Conservation (phyloP, 2,113 vertebrate genomes). For the Petaurus breviceps region DNA sequence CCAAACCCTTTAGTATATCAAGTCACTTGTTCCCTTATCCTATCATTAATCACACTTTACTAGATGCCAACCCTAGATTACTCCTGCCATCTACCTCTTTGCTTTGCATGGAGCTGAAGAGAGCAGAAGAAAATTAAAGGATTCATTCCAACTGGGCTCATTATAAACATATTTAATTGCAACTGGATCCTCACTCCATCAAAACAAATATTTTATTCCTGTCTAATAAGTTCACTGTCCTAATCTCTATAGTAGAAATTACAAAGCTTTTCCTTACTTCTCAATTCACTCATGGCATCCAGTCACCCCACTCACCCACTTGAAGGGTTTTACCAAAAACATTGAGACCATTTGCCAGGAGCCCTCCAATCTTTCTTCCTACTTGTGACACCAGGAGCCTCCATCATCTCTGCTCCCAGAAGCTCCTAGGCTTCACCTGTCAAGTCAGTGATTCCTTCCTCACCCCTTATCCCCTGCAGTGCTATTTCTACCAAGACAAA, state of each 20-base stretch:
- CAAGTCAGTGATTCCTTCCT: not conserved
- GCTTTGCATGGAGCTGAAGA: not conserved
- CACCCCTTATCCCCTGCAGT: too few relatives aligned
- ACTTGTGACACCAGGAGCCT: not conserved
- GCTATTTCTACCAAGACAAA: not conserved
- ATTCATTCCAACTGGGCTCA: not conserved
- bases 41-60: not conserved
- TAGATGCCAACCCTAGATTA: not conserved
- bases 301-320: too few relatives aligned
- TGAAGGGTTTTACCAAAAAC: too few relatives aligned
- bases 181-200: not conserved
- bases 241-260: too few relatives aligned
- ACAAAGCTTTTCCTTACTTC: too few relatives aligned
- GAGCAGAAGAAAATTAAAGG: not conserved
- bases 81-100: not conserved
- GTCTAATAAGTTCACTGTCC: not conserved
- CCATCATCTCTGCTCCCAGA: not conserved
- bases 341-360: too few relatives aligned
- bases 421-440: not conserved
- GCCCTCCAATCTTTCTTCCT: not conserved
- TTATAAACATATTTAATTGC: not conserved
- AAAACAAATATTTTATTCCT: not conserved
- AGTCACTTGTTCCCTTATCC: not conserved
- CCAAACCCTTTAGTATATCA: not conserved
- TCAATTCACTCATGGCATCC: too few relatives aligned